These are phyloP conservation scores for Tapirus indicus DNA, from an alignment of 2,797 vertebrate species.

Conservation along the genomic window DNA sequence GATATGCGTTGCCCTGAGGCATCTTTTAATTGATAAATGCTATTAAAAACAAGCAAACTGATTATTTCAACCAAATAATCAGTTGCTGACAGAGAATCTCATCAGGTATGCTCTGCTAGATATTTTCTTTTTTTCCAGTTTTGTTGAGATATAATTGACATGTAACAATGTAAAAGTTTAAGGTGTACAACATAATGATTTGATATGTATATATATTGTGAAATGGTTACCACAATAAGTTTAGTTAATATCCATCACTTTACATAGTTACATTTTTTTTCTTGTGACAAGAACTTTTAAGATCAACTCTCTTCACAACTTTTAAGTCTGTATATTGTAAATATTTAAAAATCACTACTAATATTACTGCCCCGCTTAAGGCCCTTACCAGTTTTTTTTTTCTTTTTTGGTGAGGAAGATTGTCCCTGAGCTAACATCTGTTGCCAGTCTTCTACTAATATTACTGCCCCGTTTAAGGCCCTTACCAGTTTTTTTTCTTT, in stretches of 20 bases:
- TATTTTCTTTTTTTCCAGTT: not conserved
- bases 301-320: not conserved
- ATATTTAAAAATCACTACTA: not conserved
- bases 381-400: not conserved
- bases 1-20: not conserved
- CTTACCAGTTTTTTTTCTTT: not conserved
- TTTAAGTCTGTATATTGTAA: not conserved
- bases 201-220: not conserved
- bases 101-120: not conserved
- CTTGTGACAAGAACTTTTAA: not conserved
- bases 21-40: not conserved
- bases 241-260: not conserved
- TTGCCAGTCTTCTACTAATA: not conserved
- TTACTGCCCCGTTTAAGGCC: not conserved
- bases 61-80: not conserved
- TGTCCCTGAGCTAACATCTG: too few species aligned
- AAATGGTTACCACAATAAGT: not conserved
- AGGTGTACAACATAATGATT: not conserved
- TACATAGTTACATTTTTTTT: not conserved
- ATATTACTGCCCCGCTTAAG: not conserved
- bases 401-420: too few species aligned
- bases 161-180: not conserved
- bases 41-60: constrained; percentile 6
- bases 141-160: not conserved
- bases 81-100: not conserved